These are phyloP conservation scores for Ceramica pisi DNA, from an alignment of 2,888 invertebrate genomes.

Conservation along the genomic window DNA sequence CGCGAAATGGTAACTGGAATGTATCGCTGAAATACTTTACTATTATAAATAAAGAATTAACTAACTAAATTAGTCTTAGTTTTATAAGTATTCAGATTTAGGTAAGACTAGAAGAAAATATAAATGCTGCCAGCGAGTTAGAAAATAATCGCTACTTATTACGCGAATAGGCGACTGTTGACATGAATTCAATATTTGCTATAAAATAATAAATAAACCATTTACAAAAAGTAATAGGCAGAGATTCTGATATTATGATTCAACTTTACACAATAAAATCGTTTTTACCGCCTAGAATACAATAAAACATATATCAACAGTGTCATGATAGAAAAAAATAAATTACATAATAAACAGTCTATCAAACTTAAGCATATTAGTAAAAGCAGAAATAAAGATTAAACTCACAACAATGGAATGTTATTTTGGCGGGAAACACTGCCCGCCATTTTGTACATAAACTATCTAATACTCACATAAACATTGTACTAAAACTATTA, in stretches of 20 bases:
- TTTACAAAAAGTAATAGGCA: constrained; percentile 2
- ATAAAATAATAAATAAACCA: background rate
- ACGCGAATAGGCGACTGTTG: background rate
- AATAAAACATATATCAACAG: background rate
- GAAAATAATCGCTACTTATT: constrained; percentile 16
- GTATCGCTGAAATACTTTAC: constrained; percentile 16
- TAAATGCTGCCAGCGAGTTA: constrained; percentile 30
- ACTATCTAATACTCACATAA: constrained; percentile 28
- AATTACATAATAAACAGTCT: background rate
- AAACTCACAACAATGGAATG: constrained; percentile 47
- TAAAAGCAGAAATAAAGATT: background rate
- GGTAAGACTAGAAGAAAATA: constrained; percentile 51
- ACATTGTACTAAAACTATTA: constrained; percentile 27
- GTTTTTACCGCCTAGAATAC: background rate
- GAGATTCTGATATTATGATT: constrained; percentile 5
- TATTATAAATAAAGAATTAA: constrained; percentile 11
- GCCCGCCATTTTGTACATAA: constrained; percentile 23
- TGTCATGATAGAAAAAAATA: background rate
- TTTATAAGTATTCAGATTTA: constrained; percentile 11
- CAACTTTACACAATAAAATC: background rate
- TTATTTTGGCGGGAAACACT: constrained; percentile 3
- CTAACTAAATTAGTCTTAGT: constrained; percentile 1
- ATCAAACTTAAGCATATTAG: constrained; percentile 20
- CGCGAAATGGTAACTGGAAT: constrained; percentile 48
- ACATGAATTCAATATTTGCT: background rate